A percentile compares a stretch with the other conserved stretches of the same genome.
These are phyloP conservation scores for Anadara kagoshimensis DNA, from an alignment of 1,140 invertebrate genomes.

Conservation along the genomic window DNA sequence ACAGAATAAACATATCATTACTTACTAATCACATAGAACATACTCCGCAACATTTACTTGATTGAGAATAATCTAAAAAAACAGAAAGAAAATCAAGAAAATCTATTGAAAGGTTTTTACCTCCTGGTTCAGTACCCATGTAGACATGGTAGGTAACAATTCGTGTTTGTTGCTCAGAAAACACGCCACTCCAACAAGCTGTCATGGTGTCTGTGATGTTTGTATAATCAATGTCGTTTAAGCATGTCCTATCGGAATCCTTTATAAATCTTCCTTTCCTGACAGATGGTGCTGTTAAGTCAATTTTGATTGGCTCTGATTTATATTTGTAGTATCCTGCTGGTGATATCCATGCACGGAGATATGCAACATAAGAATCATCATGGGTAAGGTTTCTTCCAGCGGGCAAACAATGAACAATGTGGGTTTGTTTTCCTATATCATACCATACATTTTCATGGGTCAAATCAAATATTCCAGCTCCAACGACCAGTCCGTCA, in stretches of 20 bases:
- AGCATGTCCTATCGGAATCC: slow-evolving; percentile 35
- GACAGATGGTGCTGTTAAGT: slow-evolving; percentile 39
- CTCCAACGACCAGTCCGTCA: slow-evolving; percentile 22
- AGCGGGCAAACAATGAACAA: slow-evolving; percentile 43
- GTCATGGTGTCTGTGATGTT: slow-evolving; percentile 24
- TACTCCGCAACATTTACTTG: no score
- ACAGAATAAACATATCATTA: no score
- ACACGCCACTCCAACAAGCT: slow-evolving; percentile 49
- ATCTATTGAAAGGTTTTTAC: slow-evolving; percentile 15
- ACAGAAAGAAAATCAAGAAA: no score
- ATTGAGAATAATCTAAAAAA: no score
- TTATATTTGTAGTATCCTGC: slow-evolving; percentile 19
- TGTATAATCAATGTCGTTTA: slow-evolving; percentile 45
- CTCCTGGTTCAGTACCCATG: slow-evolving; percentile 41
- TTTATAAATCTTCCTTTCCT: slow-evolving; percentile 33
- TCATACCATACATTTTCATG: slow-evolving; percentile 46
- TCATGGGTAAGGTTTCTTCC: slow-evolving; percentile 18
- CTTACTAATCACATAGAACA: no score
- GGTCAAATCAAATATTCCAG: slow-evolving; percentile 37
- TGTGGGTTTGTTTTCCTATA: slow-evolving; percentile 30
- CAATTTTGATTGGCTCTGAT: slow-evolving; percentile 40
- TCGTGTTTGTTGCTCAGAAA: slow-evolving; percentile 44
- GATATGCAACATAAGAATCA: slow-evolving; percentile 41
- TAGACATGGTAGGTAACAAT: slow-evolving; percentile 33
- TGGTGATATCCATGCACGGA: slow-evolving; percentile 43